Percentiles rank a stretch among this genome's conserved stretches.
These are phyloP conservation scores for Drosophila teissieri DNA, from an alignment of 1,140 invertebrate genomes.

Conservation along the genomic window DNA sequence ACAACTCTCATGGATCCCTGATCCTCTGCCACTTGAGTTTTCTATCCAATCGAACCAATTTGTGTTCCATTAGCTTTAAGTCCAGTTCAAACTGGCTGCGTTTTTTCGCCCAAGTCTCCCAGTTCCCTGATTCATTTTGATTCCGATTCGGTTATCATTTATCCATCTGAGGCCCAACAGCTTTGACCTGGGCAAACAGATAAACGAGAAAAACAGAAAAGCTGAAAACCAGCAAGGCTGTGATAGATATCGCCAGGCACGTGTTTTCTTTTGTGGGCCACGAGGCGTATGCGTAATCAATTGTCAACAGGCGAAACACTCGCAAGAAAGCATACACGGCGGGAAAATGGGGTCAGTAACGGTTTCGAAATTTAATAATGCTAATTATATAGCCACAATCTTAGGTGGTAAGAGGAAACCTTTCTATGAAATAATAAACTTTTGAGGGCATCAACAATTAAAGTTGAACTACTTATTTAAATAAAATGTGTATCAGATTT, in stretches of 20 bases:
- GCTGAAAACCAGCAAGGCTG: constrained; percentile 9
- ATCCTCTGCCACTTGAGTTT: too few species aligned
- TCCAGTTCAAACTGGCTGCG: background rate
- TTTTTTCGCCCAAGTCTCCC: background rate
- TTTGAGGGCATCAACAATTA: too few species aligned
- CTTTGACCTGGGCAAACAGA: constrained; percentile 30
- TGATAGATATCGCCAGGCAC: constrained; percentile 41
- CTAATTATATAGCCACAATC: too few species aligned
- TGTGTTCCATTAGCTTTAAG: background rate
- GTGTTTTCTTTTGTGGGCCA: constrained; percentile 24
- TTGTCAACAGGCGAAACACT: constrained; percentile 49
- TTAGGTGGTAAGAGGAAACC: too few species aligned
- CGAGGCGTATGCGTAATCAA: constrained; percentile 56
- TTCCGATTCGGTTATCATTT: constrained; percentile 19
- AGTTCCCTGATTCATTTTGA: constrained; percentile 19
- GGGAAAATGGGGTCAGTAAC: background rate
- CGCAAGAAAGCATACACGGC: constrained; percentile 7
- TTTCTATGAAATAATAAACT: too few species aligned
- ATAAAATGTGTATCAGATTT: too few species aligned
- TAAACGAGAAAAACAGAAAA: constrained; percentile 13
- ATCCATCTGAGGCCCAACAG: constrained; percentile 5
- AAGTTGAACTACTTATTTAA: too few species aligned
- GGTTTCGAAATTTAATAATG: background rate
- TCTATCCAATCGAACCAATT: background rate
- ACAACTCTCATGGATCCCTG: too few species aligned